Conservation (phyloP, 1,140 invertebrate genomes). For the Drosophila repletoides region DNA sequence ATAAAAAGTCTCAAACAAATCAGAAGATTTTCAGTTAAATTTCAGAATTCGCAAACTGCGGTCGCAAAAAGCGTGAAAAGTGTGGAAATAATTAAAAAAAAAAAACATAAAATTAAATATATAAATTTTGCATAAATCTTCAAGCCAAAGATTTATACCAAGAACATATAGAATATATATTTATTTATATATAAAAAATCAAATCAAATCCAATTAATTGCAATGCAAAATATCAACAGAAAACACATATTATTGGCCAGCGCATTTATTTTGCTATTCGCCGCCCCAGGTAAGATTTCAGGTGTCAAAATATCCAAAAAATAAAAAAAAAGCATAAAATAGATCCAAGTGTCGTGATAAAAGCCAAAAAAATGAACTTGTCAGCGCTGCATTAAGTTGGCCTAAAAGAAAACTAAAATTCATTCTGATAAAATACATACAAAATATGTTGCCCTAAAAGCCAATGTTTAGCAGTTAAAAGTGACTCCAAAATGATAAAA, state of each 20-base stretch:
- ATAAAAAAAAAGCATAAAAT: conserved; percentile 10
- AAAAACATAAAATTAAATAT: background rate
- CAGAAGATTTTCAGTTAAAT: conserved; percentile 82
- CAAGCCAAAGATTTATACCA: conserved; percentile 10
- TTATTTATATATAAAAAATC: background rate
- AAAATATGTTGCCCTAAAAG: conserved; percentile 2
- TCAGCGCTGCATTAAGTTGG: background rate
- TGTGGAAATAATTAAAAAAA: background rate
- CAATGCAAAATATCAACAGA: conserved; percentile 30
- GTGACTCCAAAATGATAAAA: background rate
- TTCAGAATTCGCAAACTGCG: conserved; percentile 71
- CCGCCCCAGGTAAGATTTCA: conserved; percentile 61
- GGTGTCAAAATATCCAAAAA: conserved; percentile 2
- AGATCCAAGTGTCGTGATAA: conserved; percentile 63
- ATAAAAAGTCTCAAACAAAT: conserved; percentile 81
- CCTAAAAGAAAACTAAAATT: background rate
- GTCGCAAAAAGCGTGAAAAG: conserved; percentile 34
- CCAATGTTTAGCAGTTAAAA: background rate
- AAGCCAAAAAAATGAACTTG: background rate
- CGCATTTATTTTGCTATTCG: conserved; percentile 49
- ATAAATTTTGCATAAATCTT: conserved; percentile 19
- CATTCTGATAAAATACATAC: conserved; percentile 24
- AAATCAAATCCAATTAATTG: conserved; percentile 4
- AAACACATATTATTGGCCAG: conserved; percentile 41
- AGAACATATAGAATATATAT: conserved; percentile 6